Percentiles rank a stretch among this genome's conserved stretches.
These are phyloP conservation scores for Platerodrilus igneus DNA, from an alignment of 2,888 invertebrate genomes.

Conservation along the genomic window DNA sequence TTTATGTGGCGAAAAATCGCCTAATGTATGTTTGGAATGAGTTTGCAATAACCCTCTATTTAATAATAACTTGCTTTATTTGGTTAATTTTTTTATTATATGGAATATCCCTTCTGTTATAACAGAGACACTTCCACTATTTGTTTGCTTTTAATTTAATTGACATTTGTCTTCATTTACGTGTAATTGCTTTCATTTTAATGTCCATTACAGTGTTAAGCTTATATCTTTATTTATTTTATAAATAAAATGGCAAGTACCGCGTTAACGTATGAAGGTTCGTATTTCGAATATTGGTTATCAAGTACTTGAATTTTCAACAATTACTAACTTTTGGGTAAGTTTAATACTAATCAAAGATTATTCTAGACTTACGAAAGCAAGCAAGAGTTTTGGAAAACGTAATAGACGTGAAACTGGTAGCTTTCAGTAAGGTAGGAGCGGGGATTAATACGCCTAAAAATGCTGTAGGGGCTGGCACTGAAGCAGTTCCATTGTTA, in stretches of 20 bases:
- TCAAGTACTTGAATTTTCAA: neutral
- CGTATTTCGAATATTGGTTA: slow-evolving; percentile 10
- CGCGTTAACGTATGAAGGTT: slow-evolving; percentile 42
- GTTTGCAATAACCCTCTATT: no score
- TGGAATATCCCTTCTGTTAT: no score
- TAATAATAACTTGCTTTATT: no score
- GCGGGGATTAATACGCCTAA: slow-evolving; percentile 57
- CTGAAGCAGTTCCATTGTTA: slow-evolving; percentile 78
- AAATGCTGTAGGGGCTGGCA: slow-evolving; percentile 59
- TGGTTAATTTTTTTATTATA: no score
- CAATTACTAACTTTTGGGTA: neutral
- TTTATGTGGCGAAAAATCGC: no score
- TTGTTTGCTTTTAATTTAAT: no score
- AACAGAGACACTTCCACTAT: no score
- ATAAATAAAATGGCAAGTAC: slow-evolving; percentile 35
- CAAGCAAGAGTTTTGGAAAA: slow-evolving; percentile 92
- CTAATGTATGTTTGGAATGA: no score
- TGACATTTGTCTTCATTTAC: no score
- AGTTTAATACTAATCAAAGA: slow-evolving; percentile 10
- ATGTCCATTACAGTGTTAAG: no score
- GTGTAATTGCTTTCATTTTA: no score
- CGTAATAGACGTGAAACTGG: slow-evolving; percentile 93
- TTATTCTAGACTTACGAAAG: slow-evolving; percentile 74
- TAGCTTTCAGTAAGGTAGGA: slow-evolving; percentile 92
- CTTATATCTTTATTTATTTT: no score